These are phyloP conservation scores for Anableps anableps DNA, from an alignment of 2,797 vertebrate species.

Conservation along the genomic window DNA sequence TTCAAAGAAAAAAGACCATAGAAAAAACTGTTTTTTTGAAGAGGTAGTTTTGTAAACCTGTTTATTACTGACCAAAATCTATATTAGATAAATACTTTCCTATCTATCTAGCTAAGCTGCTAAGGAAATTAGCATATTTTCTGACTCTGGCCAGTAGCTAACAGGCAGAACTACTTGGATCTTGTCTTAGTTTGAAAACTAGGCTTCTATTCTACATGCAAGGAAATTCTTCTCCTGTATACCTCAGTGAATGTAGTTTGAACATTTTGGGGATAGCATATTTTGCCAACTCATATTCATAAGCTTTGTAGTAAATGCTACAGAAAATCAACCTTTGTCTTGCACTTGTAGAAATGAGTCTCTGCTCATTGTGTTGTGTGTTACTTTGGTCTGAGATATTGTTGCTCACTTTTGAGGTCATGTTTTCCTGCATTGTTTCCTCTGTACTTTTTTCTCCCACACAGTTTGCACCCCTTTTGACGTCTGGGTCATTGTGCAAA, in stretches of 20 bases:
- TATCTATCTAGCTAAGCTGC: background rate
- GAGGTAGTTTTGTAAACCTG: background rate
- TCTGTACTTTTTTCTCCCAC: slow-evolving; percentile 21
- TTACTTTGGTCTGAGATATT: slow-evolving; percentile 12
- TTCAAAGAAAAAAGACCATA: background rate
- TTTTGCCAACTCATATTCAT: background rate
- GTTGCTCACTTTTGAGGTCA: slow-evolving; percentile 17
- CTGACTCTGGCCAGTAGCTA: background rate
- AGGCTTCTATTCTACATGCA: background rate
- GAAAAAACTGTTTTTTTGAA: background rate
- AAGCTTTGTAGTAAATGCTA: background rate
- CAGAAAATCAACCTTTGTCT: slow-evolving; percentile 10
- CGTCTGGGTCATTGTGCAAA: slow-evolving; percentile 10
- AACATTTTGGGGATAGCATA: slow-evolving; percentile 5
- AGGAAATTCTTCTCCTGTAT: background rate
- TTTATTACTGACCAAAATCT: background rate
- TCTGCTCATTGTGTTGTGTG: background rate
- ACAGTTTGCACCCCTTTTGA: slow-evolving; percentile 18
- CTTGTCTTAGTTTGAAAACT: background rate
- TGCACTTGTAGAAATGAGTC: background rate
- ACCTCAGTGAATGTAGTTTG: slow-evolving; percentile 8
- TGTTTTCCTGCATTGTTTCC: slow-evolving; percentile 13
- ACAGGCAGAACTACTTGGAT: background rate
- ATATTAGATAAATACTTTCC: background rate
- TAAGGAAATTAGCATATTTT: background rate